Percentiles rank a stretch among this genome's conserved stretches.
These are phyloP conservation scores for Lithosia quadra DNA, from an alignment of 2,888 invertebrate species.

Conservation along the genomic window DNA sequence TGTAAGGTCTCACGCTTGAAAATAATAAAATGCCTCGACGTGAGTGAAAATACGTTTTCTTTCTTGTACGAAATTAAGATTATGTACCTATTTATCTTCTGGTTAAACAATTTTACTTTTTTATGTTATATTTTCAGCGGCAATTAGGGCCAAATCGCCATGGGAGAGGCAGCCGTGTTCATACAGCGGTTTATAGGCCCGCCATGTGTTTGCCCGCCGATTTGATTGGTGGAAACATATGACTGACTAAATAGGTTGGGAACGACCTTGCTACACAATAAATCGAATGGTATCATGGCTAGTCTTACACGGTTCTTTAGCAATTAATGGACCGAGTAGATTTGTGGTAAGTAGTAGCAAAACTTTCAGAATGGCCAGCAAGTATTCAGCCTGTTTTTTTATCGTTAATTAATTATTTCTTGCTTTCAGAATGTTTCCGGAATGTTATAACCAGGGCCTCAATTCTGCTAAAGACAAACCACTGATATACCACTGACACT, in stretches of 20 bases:
- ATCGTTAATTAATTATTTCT: too few relatives aligned
- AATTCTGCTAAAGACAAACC: too few relatives aligned
- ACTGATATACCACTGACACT: too few relatives aligned
- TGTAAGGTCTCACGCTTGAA: not conserved
- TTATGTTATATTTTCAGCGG: not conserved
- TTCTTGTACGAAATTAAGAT: not conserved
- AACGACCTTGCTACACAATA: not conserved
- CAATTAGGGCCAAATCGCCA: not conserved
- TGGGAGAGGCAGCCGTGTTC: not conserved
- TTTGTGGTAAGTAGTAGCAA: too few relatives aligned
- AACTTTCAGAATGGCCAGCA: too few relatives aligned
- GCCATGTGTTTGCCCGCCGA: not conserved
- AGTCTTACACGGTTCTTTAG: not conserved
- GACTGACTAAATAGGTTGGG: not conserved
- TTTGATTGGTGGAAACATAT: not conserved
- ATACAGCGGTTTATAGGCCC: not conserved
- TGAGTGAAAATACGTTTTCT: not conserved
- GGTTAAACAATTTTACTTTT: not conserved
- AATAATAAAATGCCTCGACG: not conserved
- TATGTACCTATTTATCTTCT: not conserved
- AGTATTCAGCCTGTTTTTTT: too few relatives aligned
- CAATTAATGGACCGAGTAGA: not conserved
- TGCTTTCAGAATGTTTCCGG: too few relatives aligned
- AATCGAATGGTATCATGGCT: too few relatives aligned
- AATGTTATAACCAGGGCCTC: too few relatives aligned